phyloP scores from a whole-genome alignment of 2,113 vertebrate species.

The Phasianus colchicus region DNA sequence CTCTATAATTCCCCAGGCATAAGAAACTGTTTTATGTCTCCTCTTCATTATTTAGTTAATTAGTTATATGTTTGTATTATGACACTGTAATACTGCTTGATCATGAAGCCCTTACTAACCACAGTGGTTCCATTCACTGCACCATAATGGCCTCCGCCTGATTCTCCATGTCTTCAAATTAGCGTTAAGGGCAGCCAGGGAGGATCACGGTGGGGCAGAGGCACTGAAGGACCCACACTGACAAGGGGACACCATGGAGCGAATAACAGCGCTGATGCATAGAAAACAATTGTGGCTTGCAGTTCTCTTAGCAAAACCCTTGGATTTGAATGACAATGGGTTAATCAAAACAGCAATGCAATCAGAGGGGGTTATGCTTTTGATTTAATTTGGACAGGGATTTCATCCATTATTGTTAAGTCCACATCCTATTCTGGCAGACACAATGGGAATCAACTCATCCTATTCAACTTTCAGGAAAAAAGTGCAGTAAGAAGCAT shows the following conservation, averaged over 20 bases:
- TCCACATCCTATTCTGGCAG: background rate
- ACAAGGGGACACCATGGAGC: background rate
- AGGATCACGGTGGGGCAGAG: background rate
- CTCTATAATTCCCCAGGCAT: background rate
- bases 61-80: slow-evolving; percentile 52
- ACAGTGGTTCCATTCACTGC: slow-evolving; percentile 22
- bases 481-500: background rate
- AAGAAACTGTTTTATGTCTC: slow-evolving; percentile 16
- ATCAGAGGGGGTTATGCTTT: background rate
- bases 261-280: background rate
- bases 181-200: background rate
- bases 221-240: background rate
- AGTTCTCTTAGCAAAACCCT: background rate
- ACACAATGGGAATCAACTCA: background rate
- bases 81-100: background rate
- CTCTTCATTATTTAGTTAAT: slow-evolving; percentile 48
- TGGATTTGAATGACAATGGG: background rate
- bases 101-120: background rate
- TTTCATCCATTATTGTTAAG: slow-evolving; percentile 33
- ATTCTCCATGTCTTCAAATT: background rate
- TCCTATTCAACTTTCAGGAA: background rate
- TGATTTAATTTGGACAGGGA: slow-evolving; percentile 32
- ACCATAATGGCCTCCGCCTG: background rate
- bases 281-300: background rate
- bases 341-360: background rate